These are phyloP conservation scores for Auanema freiburgensis DNA, from an alignment of 2,888 invertebrate species.

Conservation along the genomic window DNA sequence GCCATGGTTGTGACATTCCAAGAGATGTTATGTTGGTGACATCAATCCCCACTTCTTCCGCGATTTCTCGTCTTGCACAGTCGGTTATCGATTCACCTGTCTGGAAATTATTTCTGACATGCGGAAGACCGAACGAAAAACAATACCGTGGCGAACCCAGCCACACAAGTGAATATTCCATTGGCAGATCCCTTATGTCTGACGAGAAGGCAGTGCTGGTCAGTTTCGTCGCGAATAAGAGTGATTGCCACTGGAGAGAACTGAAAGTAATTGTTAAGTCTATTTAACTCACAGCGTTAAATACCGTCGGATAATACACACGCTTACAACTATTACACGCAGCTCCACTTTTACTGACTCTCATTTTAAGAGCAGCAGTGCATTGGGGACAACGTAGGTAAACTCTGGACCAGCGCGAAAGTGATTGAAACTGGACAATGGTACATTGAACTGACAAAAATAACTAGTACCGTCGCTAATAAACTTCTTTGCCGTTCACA, in stretches of 20 bases:
- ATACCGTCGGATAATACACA: slow-evolving; percentile 60
- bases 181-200: slow-evolving; percentile 67
- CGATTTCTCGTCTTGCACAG: slow-evolving; percentile 69
- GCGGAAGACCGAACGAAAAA: background rate
- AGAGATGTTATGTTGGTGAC: slow-evolving; percentile 67
- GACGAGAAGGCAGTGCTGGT: slow-evolving; percentile 67
- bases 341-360: slow-evolving; percentile 55
- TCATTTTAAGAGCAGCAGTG: slow-evolving; percentile 61
- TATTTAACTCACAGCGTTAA: no score
- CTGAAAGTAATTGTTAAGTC: slow-evolving; percentile 33
- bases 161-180: slow-evolving; percentile 70
- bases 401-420: slow-evolving; percentile 66
- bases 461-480: slow-evolving; percentile 43
- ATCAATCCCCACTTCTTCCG: slow-evolving; percentile 69
- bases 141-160: slow-evolving; percentile 70
- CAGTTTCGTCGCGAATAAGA: slow-evolving; percentile 66
- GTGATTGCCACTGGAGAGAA: slow-evolving; percentile 67
- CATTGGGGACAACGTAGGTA: slow-evolving; percentile 67
- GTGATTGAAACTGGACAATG: slow-evolving; percentile 63
- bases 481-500: slow-evolving; percentile 48
- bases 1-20: slow-evolving; percentile 70
- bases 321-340: slow-evolving; percentile 49
- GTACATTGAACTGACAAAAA: background rate
- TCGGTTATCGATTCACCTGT: slow-evolving; percentile 69
- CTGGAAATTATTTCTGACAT: slow-evolving; percentile 28